A percentile compares a stretch with the other conserved stretches of the same genome.
Evolutionary conservation across 2,797 vertebrate genomes (phyloP).

Genomic region (Hemibagrus guttatus): DNA sequence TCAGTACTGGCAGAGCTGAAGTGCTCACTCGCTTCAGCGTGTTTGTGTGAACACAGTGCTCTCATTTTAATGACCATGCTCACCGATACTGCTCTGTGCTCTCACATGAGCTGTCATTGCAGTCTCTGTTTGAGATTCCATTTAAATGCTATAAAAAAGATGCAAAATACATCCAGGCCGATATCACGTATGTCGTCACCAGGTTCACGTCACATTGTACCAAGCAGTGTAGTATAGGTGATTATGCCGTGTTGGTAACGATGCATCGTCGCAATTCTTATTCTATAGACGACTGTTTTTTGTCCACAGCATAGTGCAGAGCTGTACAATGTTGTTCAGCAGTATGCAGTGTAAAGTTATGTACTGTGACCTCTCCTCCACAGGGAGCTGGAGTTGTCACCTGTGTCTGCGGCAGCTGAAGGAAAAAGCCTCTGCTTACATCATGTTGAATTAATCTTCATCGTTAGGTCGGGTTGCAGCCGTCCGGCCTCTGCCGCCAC

Average conservation of each 20-base stretch:
- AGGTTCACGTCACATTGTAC: background rate
- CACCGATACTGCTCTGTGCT: background rate
- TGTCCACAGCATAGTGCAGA: background rate
- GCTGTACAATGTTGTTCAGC: background rate
- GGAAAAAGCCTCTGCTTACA: constrained; percentile 93
- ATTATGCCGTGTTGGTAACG: no score
- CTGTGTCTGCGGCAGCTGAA: constrained; percentile 92
- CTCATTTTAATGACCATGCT: background rate
- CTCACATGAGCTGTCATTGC: background rate
- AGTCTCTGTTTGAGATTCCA: background rate
- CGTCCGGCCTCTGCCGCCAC: constrained; percentile 61
- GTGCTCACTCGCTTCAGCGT: background rate
- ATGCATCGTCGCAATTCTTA: background rate
- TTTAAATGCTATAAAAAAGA: background rate
- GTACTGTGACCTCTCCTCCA: constrained; percentile 13
- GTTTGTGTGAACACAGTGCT: background rate
- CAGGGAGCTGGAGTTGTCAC: constrained; percentile 95
- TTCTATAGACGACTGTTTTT: background rate
- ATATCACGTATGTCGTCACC: background rate
- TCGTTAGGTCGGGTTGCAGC: constrained; percentile 51
- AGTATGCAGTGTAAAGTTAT: constrained; percentile 21
- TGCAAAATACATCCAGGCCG: background rate
- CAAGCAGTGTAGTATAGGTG: no score
- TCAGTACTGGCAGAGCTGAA: background rate
- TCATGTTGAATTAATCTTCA: constrained; percentile 78